A percentile compares a stretch with the other conserved stretches of the same genome.
Conservation (phyloP, 2,113 vertebrate species). For the Gasterosteus nipponicus region DNA sequence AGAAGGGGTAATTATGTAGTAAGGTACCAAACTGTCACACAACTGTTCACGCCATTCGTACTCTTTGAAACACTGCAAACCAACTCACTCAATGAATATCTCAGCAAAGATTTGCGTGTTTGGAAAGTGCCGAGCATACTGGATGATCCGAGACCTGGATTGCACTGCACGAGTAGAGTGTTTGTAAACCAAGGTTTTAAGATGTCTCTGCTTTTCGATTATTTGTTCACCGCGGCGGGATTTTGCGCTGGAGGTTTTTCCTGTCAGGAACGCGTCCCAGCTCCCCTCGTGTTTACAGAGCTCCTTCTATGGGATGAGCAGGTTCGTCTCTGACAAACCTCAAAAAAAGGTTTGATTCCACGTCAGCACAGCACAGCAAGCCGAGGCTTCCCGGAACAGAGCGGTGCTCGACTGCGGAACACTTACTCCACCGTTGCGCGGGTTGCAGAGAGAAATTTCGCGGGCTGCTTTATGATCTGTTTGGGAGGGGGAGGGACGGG, state of each 20-base stretch:
- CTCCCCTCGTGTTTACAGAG: constrained; percentile 24
- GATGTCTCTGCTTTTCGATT: background rate
- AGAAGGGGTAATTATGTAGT: constrained; percentile 2
- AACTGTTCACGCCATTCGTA: background rate
- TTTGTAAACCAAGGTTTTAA: background rate
- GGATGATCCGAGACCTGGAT: background rate
- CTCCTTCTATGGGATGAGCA: constrained; percentile 13
- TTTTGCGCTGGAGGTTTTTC: background rate
- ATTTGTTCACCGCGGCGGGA: background rate
- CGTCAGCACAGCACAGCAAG: constrained; percentile 34
- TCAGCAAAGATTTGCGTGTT: background rate
- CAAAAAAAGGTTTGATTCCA: constrained; percentile 22
- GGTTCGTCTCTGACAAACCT: constrained; percentile 40
- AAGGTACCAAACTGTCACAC: background rate
- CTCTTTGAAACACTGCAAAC: background rate
- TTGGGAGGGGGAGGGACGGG: constrained; percentile 15
- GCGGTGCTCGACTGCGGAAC: too few species aligned
- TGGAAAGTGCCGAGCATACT: background rate
- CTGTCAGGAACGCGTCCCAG: background rate
- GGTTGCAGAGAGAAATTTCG: constrained; percentile 49
- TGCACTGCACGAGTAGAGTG: background rate
- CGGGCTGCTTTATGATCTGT: constrained; percentile 49
- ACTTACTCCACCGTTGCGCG: constrained; percentile 31
- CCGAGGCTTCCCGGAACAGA: background rate
- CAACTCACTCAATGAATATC: background rate